Evolutionary conservation across 2,888 invertebrate species (phyloP).

Genomic region (Glaucopsyche alexis): DNA sequence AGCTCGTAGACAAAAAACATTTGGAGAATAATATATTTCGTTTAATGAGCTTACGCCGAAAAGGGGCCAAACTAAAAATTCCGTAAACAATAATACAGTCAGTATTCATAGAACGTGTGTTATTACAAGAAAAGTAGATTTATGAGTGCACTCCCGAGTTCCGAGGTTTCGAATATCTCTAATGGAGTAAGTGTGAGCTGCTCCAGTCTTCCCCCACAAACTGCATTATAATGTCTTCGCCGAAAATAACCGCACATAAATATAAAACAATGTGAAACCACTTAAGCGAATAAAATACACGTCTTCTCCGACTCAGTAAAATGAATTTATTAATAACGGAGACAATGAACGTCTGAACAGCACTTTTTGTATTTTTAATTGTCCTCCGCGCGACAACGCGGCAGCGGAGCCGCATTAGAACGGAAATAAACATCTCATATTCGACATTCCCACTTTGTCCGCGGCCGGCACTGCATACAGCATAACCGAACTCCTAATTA

Average conservation of each 20-base stretch:
- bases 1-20: background rate
- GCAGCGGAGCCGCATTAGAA: conserved; percentile 77
- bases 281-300: conserved; percentile 81
- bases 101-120: conserved; percentile 62
- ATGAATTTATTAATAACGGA: conserved; percentile 80
- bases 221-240: conserved; percentile 77
- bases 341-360: conserved; percentile 80
- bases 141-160: conserved; percentile 77
- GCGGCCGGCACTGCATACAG: conserved; percentile 18
- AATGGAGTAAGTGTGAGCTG: conserved; percentile 77
- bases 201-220: conserved; percentile 78
- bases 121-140: conserved; percentile 76
- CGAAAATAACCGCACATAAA: conserved; percentile 80
- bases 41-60: conserved; percentile 9
- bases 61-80: conserved; percentile 23
- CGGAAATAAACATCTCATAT: conserved; percentile 78
- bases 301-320: conserved; percentile 78
- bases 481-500: conserved; percentile 36
- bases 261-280: conserved; percentile 81
- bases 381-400: conserved; percentile 75
- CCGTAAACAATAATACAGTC: conserved; percentile 41
- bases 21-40: conserved; percentile 5
- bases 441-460: conserved; percentile 51
- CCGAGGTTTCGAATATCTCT: conserved; percentile 77
- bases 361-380: conserved; percentile 80